phyloP scores from a whole-genome alignment of 2,113 vertebrate species.

The Morone chrysops region DNA sequence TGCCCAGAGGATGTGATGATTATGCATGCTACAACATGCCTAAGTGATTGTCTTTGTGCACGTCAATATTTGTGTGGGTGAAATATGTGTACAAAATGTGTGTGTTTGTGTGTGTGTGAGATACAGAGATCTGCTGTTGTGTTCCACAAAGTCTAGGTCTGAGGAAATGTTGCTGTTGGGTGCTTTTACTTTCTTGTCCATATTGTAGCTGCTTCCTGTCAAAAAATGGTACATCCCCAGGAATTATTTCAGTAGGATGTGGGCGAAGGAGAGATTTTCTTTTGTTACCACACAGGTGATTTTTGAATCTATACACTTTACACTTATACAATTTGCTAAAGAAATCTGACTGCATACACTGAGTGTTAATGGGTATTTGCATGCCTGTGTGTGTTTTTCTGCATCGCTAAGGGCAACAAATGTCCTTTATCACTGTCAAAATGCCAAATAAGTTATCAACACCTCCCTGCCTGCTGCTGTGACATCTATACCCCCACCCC shows the following conservation, averaged over 20 bases:
- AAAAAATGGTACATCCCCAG: constrained; percentile 6
- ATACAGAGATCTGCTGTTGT: not conserved
- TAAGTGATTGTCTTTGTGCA: constrained; percentile 57
- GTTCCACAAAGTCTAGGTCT: constrained; percentile 22
- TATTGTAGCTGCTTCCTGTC: constrained; percentile 25
- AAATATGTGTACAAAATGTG: constrained; percentile 23
- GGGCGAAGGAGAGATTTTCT: constrained; percentile 24
- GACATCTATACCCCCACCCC: constrained; percentile 58
- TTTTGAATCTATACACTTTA: constrained; percentile 11
- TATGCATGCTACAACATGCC: constrained; percentile 62
- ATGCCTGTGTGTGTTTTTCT: constrained; percentile 44
- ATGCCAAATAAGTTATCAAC: constrained; percentile 75
- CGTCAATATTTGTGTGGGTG: constrained; percentile 51
- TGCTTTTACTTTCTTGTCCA: constrained; percentile 26
- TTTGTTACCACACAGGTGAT: constrained; percentile 9
- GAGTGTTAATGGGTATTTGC: constrained; percentile 39
- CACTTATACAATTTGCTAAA: not conserved
- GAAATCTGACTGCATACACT: constrained; percentile 16
- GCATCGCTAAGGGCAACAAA: constrained; percentile 65
- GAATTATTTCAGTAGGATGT: constrained; percentile 21
- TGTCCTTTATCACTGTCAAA: constrained; percentile 78
- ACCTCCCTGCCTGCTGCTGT: constrained; percentile 59
- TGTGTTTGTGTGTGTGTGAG: not conserved
- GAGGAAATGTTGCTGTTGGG: constrained; percentile 16
- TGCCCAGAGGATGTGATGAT: constrained; percentile 66